Evolutionary conservation across 2,113 vertebrate species (phyloP).

Genomic region (Stigmatopora nigra): DNA sequence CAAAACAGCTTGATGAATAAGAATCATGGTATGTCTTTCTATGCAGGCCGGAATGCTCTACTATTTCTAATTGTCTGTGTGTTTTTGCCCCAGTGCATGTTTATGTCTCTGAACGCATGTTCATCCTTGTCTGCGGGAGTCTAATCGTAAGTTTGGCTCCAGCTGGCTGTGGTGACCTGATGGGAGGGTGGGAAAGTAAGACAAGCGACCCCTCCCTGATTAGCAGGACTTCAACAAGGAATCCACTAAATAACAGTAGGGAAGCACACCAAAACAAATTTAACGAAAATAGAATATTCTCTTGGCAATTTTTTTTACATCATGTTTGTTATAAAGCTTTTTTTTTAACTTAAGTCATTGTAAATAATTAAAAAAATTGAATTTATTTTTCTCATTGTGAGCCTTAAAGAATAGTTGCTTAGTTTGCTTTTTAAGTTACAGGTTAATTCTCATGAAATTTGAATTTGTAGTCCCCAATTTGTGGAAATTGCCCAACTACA

Average conservation of each 20-base stretch:
- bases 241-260: slow-evolving; percentile 22
- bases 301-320: too few relatives aligned
- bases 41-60: background rate
- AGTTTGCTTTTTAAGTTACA: too few relatives aligned
- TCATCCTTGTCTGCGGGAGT: slow-evolving; percentile 51
- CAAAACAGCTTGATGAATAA: slow-evolving; percentile 33
- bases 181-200: slow-evolving; percentile 17
- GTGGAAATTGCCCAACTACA: background rate
- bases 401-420: background rate
- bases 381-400: background rate
- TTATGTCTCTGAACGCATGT: slow-evolving; percentile 43
- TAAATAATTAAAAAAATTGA: too few relatives aligned
- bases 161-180: slow-evolving; percentile 43
- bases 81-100: slow-evolving; percentile 33
- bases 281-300: too few relatives aligned
- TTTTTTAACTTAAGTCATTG: background rate
- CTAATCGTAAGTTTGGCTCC: slow-evolving; percentile 64
- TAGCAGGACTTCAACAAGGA: slow-evolving; percentile 42
- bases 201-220: slow-evolving; percentile 46
- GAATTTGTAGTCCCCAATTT: too few relatives aligned
- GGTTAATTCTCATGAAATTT: too few relatives aligned
- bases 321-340: too few relatives aligned
- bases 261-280: slow-evolving; percentile 6
- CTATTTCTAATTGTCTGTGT: slow-evolving; percentile 21
- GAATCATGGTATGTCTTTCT: slow-evolving; percentile 34